Evolutionary conservation across 2,113 vertebrate genomes (phyloP).

Genomic region (Cepphus grylle): DNA sequence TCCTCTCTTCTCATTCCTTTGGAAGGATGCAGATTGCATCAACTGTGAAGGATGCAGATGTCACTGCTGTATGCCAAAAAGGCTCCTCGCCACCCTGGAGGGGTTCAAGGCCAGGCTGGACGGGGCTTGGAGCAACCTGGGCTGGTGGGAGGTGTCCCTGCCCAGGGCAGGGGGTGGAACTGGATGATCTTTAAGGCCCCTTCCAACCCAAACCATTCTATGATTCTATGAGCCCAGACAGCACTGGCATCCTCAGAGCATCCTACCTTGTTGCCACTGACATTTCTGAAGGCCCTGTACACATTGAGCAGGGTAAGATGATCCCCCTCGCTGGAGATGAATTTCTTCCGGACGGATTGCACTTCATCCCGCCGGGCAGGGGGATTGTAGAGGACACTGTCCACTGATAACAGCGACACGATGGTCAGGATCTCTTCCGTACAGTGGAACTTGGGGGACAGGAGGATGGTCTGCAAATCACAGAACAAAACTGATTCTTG

Average conservation of each 20-base stretch:
- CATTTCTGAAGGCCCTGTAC: constrained; percentile 89
- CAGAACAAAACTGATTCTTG: not conserved
- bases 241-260: not conserved
- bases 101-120: not conserved
- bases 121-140: not conserved
- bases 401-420: constrained; percentile 89
- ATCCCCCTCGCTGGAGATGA: constrained; percentile 91
- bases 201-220: not conserved
- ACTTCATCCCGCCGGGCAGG: constrained; percentile 87
- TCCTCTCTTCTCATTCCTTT: not conserved
- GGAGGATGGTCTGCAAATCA: constrained; percentile 84
- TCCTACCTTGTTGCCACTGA: constrained; percentile 83
- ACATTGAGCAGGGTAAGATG: constrained; percentile 89
- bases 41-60: not conserved
- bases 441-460: constrained; percentile 89
- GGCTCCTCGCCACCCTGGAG: not conserved
- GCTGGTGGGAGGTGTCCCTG: not conserved
- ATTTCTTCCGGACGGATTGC: constrained; percentile 85
- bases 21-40: not conserved
- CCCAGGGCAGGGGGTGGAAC: not conserved
- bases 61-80: not conserved
- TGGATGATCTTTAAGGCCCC: not conserved
- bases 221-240: not conserved
- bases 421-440: constrained; percentile 92
- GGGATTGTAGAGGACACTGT: constrained; percentile 90